Base-by-base conservation (phyloP, 1,140 invertebrate species). In the Calephelis nemesis region DNA sequence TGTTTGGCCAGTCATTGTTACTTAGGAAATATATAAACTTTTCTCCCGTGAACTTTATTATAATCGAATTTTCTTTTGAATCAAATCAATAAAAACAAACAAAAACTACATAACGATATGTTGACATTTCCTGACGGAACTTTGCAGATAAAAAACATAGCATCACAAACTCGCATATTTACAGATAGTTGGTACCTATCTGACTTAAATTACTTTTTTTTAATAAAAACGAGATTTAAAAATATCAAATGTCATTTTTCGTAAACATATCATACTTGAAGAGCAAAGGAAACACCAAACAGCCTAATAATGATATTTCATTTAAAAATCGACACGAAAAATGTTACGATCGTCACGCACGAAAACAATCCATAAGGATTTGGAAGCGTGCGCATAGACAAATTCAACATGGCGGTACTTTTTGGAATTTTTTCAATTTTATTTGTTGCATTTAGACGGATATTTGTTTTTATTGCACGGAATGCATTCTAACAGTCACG, bases 321-420 rank as follows among this genome's bases (percentile, higher is more conserved):
- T 68, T 68, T 42, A n/a, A 63, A 70, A 70, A 65, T 70, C 64
- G 54, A 70, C 60, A 52, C 47, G 68, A 70, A 70, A 72, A 65
- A 72, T 79, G 69, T 71, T 64, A 63, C 65, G 58, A 77, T 76
- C 68, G 72, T 84, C 85, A 88, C 85, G 85, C 83, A 86, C 85
- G 71, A 84, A 87, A 85, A 68, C 79, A 78, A 87, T 87, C 85
- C 80, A 79, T 87, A 82, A 84, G 78, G 83, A 84, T 87, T 85
- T 84, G 67, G 73, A 58, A 19, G 49, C 49, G 72, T 68, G 77
- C 81, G 81, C 84, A 81, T 79, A 77, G 72, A 71, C 70, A 74
- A 49, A 48, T 60, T 42, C 69, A 80, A 80, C 67, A 80, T 80
- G 82, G 81, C 79, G 74, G 78, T 70, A 19, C 69, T 77, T 81